These are phyloP conservation scores for Meiosimyza decipiens DNA, from an alignment of 2,888 invertebrate genomes.

Conservation along the genomic window DNA sequence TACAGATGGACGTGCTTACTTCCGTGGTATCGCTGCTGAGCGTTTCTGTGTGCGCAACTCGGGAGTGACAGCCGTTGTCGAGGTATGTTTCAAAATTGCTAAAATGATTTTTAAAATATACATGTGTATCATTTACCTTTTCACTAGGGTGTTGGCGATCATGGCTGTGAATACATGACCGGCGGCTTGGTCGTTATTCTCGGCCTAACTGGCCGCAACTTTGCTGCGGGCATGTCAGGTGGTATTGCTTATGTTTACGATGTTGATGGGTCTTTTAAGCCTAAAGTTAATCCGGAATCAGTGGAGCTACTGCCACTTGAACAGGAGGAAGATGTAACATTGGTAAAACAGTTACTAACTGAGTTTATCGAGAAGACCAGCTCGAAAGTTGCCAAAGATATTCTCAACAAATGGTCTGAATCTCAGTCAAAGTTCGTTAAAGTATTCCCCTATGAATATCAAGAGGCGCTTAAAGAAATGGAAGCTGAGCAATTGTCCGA, in stretches of 20 bases:
- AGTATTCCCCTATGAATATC: constrained; percentile 98
- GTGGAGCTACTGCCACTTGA: constrained; percentile 91
- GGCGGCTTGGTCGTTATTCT: constrained; percentile 92
- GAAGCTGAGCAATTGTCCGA: constrained; percentile 62
- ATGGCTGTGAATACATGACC: constrained; percentile 99
- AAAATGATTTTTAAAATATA: not conserved
- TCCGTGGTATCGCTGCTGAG: constrained; percentile 97
- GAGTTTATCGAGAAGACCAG: constrained; percentile 92
- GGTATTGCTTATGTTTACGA: constrained; percentile 97
- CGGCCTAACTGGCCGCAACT: constrained; percentile 95
- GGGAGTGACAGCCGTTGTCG: constrained; percentile 94
- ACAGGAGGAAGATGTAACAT: constrained; percentile 78
- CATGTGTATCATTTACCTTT: not conserved
- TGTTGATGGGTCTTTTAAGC: constrained; percentile 83
- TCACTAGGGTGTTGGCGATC: constrained; percentile 90
- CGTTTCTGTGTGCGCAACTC: constrained; percentile 98
- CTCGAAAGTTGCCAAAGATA: constrained; percentile 82
- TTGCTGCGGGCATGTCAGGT: constrained; percentile 98
- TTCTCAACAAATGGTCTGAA: constrained; percentile 84
- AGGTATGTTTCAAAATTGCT: constrained; percentile 68
- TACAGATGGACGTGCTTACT: constrained; percentile 92
- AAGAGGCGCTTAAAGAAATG: constrained; percentile 83
- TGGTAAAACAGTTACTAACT: constrained; percentile 79
- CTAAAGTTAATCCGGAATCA: constrained; percentile 93
- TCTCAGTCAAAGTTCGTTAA: constrained; percentile 87